phyloP scores from a whole-genome alignment of 2,113 vertebrate genomes.

The Carlito syrichta region DNA sequence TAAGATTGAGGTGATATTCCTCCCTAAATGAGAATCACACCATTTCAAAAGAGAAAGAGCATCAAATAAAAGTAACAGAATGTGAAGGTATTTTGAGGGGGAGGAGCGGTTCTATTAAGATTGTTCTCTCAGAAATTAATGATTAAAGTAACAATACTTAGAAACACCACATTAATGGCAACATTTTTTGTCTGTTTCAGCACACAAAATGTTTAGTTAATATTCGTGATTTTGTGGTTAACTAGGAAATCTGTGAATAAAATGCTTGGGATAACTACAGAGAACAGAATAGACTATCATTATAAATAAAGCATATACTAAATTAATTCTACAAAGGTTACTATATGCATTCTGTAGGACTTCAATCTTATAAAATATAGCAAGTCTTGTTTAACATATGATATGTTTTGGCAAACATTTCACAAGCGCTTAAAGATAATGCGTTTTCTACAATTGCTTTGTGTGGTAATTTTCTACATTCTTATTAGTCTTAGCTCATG shows the following conservation, averaged over 20 bases:
- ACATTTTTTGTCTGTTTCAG: background rate
- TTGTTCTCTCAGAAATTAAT: background rate
- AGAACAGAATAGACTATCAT: background rate
- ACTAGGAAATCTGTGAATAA: background rate
- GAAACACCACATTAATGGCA: background rate
- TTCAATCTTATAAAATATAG: background rate
- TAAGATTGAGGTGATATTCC: background rate
- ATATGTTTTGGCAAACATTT: background rate
- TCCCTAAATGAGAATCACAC: no score
- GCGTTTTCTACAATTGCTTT: background rate
- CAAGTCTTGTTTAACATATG: background rate
- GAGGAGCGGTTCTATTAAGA: no score
- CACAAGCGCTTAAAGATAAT: background rate
- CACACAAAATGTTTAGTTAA: no score
- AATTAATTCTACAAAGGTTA: background rate
- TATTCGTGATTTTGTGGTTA: background rate
- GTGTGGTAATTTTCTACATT: background rate
- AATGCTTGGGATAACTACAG: background rate
- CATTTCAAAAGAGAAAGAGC: background rate
- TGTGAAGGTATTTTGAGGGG: fast-evolving
- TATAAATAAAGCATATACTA: background rate
- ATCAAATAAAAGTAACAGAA: no score
- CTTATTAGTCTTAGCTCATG: background rate
- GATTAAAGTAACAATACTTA: background rate
- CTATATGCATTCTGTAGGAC: background rate